Evolutionary conservation across 1,140 invertebrate genomes (phyloP).

Genomic region (Akabosia matsudoensis): DNA sequence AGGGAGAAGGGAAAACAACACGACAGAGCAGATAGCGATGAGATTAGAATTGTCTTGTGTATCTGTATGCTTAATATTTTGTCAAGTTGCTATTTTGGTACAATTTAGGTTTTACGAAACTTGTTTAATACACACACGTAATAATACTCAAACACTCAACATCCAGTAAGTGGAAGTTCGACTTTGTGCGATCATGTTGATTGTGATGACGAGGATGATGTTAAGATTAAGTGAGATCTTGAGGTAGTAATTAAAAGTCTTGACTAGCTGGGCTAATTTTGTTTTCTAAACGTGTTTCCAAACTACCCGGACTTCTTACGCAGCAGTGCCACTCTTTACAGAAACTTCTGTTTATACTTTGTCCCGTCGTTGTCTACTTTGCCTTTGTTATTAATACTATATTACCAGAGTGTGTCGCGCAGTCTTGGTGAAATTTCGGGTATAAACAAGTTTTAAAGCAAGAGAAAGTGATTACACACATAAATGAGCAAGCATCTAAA

Average conservation of each 20-base stretch:
- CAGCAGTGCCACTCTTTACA: neutral
- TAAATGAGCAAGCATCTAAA: no score
- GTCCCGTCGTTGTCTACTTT: neutral
- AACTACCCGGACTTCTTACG: neutral
- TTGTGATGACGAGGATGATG: neutral
- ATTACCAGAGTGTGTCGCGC: no score
- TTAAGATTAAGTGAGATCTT: constrained; percentile 17
- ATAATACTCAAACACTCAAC: no score
- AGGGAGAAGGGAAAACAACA: no score
- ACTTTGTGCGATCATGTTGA: neutral
- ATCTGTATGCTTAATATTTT: no score
- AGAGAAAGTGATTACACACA: neutral
- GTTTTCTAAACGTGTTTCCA: constrained; percentile 11
- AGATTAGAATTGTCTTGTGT: no score
- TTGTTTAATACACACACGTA: no score
- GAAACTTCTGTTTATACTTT: neutral
- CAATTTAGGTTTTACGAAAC: no score
- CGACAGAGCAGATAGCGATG: no score
- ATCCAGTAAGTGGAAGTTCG: neutral
- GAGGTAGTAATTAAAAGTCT: constrained; percentile 19
- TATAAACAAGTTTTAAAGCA: neutral
- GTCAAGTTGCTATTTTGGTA: no score
- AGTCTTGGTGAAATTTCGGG: no score
- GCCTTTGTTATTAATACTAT: neutral
- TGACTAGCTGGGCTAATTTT: constrained; percentile 22